Evolutionary conservation across 2,888 invertebrate species (phyloP).

Genomic region (Eledona agricola): DNA sequence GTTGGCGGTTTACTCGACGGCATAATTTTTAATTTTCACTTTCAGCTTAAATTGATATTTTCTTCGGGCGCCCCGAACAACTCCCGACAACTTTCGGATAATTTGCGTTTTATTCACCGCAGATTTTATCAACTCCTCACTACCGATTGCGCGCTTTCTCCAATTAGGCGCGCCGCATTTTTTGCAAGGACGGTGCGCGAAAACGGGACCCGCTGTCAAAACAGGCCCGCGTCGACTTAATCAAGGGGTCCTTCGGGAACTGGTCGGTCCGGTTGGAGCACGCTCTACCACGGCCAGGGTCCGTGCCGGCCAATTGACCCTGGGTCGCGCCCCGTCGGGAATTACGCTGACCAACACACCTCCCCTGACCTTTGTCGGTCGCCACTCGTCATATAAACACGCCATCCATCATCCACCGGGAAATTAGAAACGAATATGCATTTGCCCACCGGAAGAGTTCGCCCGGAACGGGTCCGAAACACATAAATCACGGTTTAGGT

Average conservation of each 20-base stretch:
- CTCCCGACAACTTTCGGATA: slow-evolving; percentile 25
- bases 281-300: slow-evolving; percentile 33
- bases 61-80: slow-evolving; percentile 30
- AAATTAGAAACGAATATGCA: slow-evolving; percentile 59
- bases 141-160: too few relatives aligned
- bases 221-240: slow-evolving; percentile 49
- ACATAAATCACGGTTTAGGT: slow-evolving; percentile 35
- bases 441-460: slow-evolving; percentile 33
- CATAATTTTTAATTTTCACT: slow-evolving; percentile 57
- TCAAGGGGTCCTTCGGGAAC: slow-evolving; percentile 50
- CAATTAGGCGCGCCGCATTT: too few relatives aligned
- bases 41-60: slow-evolving; percentile 44
- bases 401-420: slow-evolving; percentile 59
- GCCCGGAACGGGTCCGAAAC: slow-evolving; percentile 37
- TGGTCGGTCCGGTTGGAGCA: slow-evolving; percentile 46
- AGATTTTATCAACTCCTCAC: slow-evolving; percentile 24
- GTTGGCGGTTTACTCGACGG: slow-evolving; percentile 51
- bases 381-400: slow-evolving; percentile 63
- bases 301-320: slow-evolving; percentile 62
- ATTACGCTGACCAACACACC: slow-evolving; percentile 62
- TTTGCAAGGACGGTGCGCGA: not conserved
- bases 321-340: slow-evolving; percentile 59
- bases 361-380: slow-evolving; percentile 63
- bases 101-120: slow-evolving; percentile 34
- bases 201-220: slow-evolving; percentile 21